Conservation (phyloP, 2,113 vertebrate genomes). For the Jacana jacana region DNA sequence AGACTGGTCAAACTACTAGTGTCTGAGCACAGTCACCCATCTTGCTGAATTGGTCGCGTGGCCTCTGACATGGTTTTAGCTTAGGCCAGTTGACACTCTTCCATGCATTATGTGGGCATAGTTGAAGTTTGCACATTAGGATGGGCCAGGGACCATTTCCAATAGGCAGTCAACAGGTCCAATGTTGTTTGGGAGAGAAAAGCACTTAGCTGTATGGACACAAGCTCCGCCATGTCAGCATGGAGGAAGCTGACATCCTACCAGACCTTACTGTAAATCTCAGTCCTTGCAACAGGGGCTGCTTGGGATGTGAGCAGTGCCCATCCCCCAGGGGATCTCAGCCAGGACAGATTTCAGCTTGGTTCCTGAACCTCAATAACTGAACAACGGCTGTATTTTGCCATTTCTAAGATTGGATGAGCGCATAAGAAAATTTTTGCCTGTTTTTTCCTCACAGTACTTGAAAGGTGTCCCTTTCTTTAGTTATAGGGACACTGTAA, state of each 20-base stretch:
- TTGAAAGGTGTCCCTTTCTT: not conserved
- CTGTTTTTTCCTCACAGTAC: not conserved
- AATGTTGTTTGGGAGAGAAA: not conserved
- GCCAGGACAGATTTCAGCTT: not conserved
- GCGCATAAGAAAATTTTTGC: not conserved
- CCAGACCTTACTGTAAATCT: rapidly evolving
- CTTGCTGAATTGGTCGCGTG: not conserved
- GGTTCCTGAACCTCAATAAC: not conserved
- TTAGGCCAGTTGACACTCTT: not conserved
- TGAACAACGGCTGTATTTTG: not conserved
- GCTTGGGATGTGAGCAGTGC: not conserved
- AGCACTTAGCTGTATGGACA: not conserved
- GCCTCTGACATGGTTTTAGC: not conserved
- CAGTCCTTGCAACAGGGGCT: not conserved
- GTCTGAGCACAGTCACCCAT: not conserved
- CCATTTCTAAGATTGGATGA: not conserved
- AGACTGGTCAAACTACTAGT: not conserved
- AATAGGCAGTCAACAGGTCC: not conserved
- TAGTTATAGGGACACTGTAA: not conserved
- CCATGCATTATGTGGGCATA: not conserved
- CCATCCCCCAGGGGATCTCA: not conserved
- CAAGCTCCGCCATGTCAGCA: not conserved
- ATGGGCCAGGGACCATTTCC: not conserved
- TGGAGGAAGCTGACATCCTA: not conserved
- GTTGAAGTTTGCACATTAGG: not conserved